phyloP scores from a whole-genome alignment of 2,888 invertebrate species.

The Hirtodrosophila trivittata region DNA sequence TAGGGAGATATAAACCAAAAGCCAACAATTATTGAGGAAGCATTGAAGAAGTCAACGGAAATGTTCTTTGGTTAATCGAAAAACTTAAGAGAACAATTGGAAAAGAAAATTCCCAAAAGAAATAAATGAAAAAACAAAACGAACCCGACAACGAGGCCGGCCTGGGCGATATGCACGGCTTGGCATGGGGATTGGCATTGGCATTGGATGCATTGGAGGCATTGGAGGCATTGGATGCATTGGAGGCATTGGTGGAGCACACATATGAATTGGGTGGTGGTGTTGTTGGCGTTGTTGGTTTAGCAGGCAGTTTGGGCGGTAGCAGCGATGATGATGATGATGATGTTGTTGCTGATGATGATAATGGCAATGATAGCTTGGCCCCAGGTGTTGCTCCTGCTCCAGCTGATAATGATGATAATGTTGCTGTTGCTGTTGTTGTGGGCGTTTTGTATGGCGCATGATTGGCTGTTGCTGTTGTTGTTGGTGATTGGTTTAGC shows the following conservation, averaged over 20 bases:
- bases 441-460: constrained; percentile 49
- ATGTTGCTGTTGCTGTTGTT: constrained; percentile 26
- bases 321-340: constrained; percentile 51
- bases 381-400: constrained; percentile 35
- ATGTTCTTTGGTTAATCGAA: background rate
- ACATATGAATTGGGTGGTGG: constrained; percentile 52
- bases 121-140: constrained; percentile 59
- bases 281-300: constrained; percentile 37
- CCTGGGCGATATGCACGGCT: constrained; percentile 84
- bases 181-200: constrained; percentile 60
- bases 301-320: constrained; percentile 52
- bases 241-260: constrained; percentile 55
- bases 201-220: constrained; percentile 34
- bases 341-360: constrained; percentile 40
- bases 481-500: constrained; percentile 23
- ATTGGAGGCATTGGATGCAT: constrained; percentile 36
- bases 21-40: too few species aligned
- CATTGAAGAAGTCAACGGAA: too few species aligned
- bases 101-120: constrained; percentile 53
- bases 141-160: constrained; percentile 84
- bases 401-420: constrained; percentile 27
- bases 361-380: constrained; percentile 49
- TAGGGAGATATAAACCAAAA: too few species aligned
- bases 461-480: constrained; percentile 59
- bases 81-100: constrained; percentile 23